Percentiles rank a stretch among this genome's conserved stretches.
Conservation (phyloP, 2,113 vertebrate genomes). For the Tetrax tetrax region DNA sequence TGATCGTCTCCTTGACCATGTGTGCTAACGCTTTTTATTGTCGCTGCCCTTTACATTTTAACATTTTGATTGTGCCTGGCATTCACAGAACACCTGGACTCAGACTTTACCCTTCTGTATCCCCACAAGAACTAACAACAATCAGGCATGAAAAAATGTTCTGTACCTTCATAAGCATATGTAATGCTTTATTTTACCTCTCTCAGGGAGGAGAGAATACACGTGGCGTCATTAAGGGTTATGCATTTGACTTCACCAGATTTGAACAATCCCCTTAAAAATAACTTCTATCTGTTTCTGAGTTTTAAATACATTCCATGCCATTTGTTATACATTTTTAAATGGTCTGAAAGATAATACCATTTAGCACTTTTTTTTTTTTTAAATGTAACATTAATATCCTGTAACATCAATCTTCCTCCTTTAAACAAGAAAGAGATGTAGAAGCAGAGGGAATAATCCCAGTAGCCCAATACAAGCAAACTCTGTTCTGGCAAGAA, state of each 20-base stretch:
- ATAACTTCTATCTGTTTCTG: background rate
- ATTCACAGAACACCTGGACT: background rate
- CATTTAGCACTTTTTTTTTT: background rate
- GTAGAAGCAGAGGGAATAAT: background rate
- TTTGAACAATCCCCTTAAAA: background rate
- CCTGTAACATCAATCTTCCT: background rate
- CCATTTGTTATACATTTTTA: background rate
- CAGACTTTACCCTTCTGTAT: background rate
- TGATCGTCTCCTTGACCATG: background rate
- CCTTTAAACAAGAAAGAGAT: background rate
- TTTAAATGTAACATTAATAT: background rate
- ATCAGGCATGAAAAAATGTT: background rate
- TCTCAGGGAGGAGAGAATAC: background rate
- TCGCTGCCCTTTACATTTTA: background rate
- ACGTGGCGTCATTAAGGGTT: accelerated
- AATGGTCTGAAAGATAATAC: background rate
- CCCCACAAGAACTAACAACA: background rate
- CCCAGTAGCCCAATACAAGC: background rate
- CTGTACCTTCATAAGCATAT: background rate
- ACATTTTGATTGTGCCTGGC: background rate
- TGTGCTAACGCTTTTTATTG: background rate
- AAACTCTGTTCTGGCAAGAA: background rate
- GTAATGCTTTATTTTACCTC: background rate
- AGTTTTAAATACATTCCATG: background rate
- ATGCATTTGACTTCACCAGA: background rate